phyloP scores from a whole-genome alignment of 2,113 vertebrate species.

The Charadrius vociferus region DNA sequence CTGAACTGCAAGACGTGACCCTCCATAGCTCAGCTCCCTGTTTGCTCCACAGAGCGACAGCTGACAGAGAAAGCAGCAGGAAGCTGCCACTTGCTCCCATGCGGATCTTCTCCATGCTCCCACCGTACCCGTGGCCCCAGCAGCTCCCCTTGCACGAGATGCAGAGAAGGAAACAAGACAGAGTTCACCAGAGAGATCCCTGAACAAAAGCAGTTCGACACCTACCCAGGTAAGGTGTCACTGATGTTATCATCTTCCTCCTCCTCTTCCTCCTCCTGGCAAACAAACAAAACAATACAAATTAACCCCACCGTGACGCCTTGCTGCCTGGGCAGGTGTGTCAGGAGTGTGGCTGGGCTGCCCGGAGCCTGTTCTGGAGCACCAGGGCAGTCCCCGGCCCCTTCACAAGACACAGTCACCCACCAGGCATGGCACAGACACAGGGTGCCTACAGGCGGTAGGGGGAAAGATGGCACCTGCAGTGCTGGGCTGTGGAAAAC shows the following conservation, averaged over 20 bases:
- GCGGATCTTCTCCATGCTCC: background rate
- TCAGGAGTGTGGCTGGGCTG: background rate
- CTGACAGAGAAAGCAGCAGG: background rate
- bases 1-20: background rate
- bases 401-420: background rate
- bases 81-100: background rate
- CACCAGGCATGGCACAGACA: background rate
- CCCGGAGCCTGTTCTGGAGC: background rate
- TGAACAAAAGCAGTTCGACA: background rate
- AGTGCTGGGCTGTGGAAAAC: background rate
- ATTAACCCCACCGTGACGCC: background rate
- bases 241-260: constrained; percentile 16
- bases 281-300: background rate
- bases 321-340: background rate
- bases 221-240: constrained; percentile 45
- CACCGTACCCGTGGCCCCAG: background rate
- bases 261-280: constrained; percentile 53
- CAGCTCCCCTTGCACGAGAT: background rate
- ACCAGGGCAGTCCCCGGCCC: background rate
- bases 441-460: background rate
- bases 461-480: background rate
- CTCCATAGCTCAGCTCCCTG: background rate
- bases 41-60: background rate
- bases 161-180: background rate
- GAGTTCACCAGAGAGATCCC: background rate